A percentile compares a stretch with the other conserved stretches of the same genome.
phyloP scores from a whole-genome alignment of 1,140 invertebrate genomes.

The Apis laboriosa region DNA sequence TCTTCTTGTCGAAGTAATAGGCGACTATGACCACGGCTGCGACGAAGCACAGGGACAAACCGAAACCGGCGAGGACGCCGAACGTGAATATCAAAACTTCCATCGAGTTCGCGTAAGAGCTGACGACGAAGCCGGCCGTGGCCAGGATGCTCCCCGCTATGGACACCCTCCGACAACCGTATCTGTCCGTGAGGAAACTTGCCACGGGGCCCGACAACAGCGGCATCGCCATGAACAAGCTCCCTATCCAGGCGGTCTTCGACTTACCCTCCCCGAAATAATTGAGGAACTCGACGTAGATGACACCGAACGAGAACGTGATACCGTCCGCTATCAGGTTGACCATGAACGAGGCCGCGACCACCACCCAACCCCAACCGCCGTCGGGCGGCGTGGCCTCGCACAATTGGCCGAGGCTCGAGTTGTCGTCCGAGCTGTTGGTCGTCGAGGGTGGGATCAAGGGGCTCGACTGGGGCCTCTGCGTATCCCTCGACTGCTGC shows the following conservation, averaged over 20 bases:
- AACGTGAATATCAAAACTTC: conserved; percentile 91
- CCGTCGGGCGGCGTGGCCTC: conserved; percentile 88
- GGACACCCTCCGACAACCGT: conserved; percentile 90
- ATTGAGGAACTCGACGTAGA: conserved; percentile 93
- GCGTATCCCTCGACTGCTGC: conserved; percentile 75
- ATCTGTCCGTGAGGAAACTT: conserved; percentile 92
- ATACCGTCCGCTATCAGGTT: conserved; percentile 97
- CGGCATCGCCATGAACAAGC: conserved; percentile 95
- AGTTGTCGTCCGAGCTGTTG: conserved; percentile 83
- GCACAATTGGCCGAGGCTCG: conserved; percentile 83
- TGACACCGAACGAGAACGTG: conserved; percentile 95
- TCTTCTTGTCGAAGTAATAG: conserved; percentile 96
- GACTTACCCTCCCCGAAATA: conserved; percentile 91
- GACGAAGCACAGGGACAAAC: conserved; percentile 93
- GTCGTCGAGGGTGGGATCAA: conserved; percentile 79
- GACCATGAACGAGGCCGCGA: conserved; percentile 93
- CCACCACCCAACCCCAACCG: conserved; percentile 90
- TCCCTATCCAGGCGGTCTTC: conserved; percentile 95
- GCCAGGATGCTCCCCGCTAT: conserved; percentile 91
- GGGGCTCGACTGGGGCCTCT: conserved; percentile 74
- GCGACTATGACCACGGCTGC: conserved; percentile 96
- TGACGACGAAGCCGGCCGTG: conserved; percentile 90
- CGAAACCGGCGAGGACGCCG: conserved; percentile 92
- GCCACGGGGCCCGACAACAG: conserved; percentile 93
- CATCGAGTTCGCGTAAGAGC: conserved; percentile 89